Evolutionary conservation across 1,140 invertebrate genomes (phyloP).

Genomic region (Eupristina koningsbergeri): DNA sequence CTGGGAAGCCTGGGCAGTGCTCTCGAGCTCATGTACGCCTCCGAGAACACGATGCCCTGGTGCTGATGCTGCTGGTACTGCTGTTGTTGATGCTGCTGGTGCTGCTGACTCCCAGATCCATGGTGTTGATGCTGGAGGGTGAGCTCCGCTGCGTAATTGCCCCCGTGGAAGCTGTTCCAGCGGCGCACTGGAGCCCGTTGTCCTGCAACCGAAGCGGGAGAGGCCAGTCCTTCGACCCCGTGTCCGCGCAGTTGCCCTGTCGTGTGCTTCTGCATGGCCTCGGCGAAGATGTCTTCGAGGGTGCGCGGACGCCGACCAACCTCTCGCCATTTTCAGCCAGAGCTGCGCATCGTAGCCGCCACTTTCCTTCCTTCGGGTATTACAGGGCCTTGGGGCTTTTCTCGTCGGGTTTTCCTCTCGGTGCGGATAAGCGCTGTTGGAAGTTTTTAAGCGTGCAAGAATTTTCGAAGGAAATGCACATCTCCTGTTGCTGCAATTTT

Average conservation of each 20-base stretch:
- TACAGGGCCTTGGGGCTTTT: too few species aligned
- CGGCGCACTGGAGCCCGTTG: constrained; percentile 71
- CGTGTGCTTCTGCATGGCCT: constrained; percentile 62
- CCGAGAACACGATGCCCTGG: constrained; percentile 50
- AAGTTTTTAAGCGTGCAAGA: neutral
- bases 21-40: constrained; percentile 46
- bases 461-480: neutral
- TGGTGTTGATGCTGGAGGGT: constrained; percentile 33
- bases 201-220: constrained; percentile 29
- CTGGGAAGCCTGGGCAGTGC: constrained; percentile 59
- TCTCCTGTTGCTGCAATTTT: neutral
- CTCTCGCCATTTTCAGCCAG: constrained; percentile 17
- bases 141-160: constrained; percentile 47
- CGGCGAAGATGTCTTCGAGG: neutral
- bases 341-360: constrained; percentile 12
- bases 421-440: neutral
- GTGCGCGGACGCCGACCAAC: neutral
- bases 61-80: constrained; percentile 49
- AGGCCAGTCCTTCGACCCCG: constrained; percentile 32
- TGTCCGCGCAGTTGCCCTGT: constrained; percentile 66
- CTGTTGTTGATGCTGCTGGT: neutral
- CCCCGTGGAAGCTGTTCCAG: constrained; percentile 76
- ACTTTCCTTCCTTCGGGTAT: neutral
- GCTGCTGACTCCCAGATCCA: neutral
- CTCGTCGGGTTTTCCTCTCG: neutral